Evolutionary conservation across 1,140 invertebrate genomes (phyloP).

Genomic region (Aplysia californica): DNA sequence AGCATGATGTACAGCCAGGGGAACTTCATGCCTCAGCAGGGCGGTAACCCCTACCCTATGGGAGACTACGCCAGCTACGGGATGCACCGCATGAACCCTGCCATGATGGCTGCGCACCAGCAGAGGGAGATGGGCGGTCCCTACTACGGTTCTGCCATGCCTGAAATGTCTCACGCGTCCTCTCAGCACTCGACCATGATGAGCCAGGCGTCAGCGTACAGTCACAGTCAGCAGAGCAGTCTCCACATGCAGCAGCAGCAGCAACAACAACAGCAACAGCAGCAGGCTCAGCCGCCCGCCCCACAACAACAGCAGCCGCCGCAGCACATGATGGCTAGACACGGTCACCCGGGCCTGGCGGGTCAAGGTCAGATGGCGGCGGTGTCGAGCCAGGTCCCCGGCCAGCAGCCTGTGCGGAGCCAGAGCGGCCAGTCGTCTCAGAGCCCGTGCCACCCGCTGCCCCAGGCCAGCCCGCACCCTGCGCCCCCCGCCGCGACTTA

Average conservation of each 20-base stretch:
- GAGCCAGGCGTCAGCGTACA: not conserved
- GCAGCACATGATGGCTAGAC: not conserved
- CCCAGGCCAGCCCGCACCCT: too few relatives aligned
- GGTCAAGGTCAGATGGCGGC: not conserved
- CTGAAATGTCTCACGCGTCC: not conserved
- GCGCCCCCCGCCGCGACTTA: too few relatives aligned
- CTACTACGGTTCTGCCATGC: not conserved
- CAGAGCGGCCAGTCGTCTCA: not conserved
- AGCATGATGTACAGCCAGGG: slow-evolving; percentile 21
- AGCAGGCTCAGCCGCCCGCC: too few relatives aligned
- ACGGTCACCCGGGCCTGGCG: not conserved
- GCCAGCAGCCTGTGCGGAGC: not conserved
- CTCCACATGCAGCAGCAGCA: slow-evolving; percentile 28
- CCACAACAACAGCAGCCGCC: too few relatives aligned
- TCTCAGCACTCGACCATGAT: slow-evolving; percentile 3
- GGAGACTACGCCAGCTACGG: not conserved
- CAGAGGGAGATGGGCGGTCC: slow-evolving; percentile 2
- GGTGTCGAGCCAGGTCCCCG: not conserved
- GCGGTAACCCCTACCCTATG: not conserved
- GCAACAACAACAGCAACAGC: too few relatives aligned
- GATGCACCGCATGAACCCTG: slow-evolving; percentile 2
- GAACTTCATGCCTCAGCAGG: not conserved
- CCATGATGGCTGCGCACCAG: not conserved
- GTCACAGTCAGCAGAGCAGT: slow-evolving; percentile 18
- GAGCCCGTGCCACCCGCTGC: not conserved